Evolutionary conservation across 2,888 invertebrate species (phyloP), one percentile per base, ranked within the genome.

Genomic region (Formica aserva): DNA sequence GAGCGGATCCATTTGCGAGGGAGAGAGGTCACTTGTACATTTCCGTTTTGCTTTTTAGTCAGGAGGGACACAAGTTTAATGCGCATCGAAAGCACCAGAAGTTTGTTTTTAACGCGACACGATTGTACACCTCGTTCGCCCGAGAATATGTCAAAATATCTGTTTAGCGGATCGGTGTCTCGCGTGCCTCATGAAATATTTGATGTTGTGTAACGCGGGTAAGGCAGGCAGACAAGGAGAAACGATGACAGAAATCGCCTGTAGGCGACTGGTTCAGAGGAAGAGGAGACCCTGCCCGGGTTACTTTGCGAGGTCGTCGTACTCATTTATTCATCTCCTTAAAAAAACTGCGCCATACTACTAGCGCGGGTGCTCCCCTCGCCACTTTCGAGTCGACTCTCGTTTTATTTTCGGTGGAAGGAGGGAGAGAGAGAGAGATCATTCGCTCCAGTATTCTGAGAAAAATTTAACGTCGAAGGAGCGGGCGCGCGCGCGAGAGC

Each of bases 271-370:
- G 71, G 52, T 80, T 69, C 78, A 38, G 60, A n/a, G n/a, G n/a
- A 52, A n/a, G 35, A 62, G 32, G 32, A 32, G 32, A 32, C 26
- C 60, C 8, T 22, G 60, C 45, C n/a, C 71, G 69, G 67, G 78
- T 80, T 80, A 69, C 35, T 69, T 80, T 69, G 78, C 71, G 78
- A 80, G 78, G 78, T 80, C 78, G 78, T 78, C 69, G 69, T 45
- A 60, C 78, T 80, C 78, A 80, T 80, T 80, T 80, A 80, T 80
- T 80, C 78, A 80, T 80, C 78, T 69, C 60, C 71, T 69, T 71
- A 69, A 80, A 78, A 80, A 80, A 80, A 80, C 78, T 80, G 57
- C 77, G 55, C 66, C 55, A 26, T n/a, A 29, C 32, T 29, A 65
- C 69, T 22, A 48, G 55, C n/a, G 71, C 55, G 69, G 6, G 15